Evolutionary conservation across 2,797 vertebrate genomes (phyloP), one percentile per base, ranked within the genome.

Genomic region (Typhlichthys subterraneus): DNA sequence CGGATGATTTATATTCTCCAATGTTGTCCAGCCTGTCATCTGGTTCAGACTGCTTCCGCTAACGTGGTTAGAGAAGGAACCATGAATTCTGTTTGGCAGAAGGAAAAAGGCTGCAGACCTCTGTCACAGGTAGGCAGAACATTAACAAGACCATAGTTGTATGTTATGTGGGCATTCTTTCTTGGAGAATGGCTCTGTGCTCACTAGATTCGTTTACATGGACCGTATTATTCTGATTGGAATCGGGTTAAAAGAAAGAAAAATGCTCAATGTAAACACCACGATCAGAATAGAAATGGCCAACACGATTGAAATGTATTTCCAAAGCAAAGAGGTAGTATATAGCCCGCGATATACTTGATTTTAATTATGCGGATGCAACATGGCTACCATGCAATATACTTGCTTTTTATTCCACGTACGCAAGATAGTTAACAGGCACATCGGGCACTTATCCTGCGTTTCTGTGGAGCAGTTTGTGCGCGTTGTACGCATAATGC

Each of bases 111-210:
- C 74, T 71, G 65, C 0, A 17, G 69, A 66, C 80, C 69, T 61
- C 58, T 45, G 70, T 64, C 6, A 2, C 53, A 38, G 65, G 58
- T 72, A 72, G 66, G 45, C 78, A 60, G 67, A 84, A 75, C 45
- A 46, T 83, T 82, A 89, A 89, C 87, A 86, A 70, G 61, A 33
- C 52, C 38, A 66, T 61, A 48, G 12, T 52, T 52, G 64, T 69
- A 53, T 51, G 63, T 67, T 72, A 78, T 67, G 76, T 67, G 60
- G 38, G 45, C 47, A 12, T 13, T 58, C 57, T 63, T 63, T 53
- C n/a, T 61, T 64, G 61, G 73, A 48, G 63, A 77, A 50, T 57
- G 12, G 76, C 67, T 70, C 73, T 54, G 80, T 53, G 72, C 64
- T 46, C 46, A 7, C 61, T 56, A 0, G 23, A 3, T 23, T 3